These are phyloP conservation scores for Temnothorax nylanderi DNA, from an alignment of 1,140 invertebrate species.

Conservation along the genomic window DNA sequence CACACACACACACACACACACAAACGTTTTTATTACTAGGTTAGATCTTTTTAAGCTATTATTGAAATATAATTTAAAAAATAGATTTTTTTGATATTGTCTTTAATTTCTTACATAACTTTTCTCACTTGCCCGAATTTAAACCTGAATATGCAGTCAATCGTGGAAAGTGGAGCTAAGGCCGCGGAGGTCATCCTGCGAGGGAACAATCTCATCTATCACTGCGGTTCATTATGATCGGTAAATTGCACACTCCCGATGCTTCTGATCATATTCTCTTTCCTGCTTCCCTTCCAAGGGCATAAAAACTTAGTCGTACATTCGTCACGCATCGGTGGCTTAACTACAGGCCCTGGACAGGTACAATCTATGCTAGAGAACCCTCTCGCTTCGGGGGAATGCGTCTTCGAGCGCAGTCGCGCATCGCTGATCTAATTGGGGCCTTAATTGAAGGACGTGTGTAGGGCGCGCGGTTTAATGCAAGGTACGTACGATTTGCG, in stretches of 20 bases:
- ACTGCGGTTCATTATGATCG: conserved; percentile 16
- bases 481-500: conserved; percentile 5
- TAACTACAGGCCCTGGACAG: conserved; percentile 40
- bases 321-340: conserved; percentile 37
- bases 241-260: conserved; percentile 37
- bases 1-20: neutral
- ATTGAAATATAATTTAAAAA: neutral
- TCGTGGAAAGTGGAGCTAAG: neutral
- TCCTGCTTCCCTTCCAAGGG: neutral
- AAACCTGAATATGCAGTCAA: neutral
- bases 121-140: neutral
- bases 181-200: neutral
- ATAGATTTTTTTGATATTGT: neutral
- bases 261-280: conserved; percentile 15
- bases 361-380: conserved; percentile 2
- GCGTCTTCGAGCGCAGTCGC: conserved; percentile 25
- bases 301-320: conserved; percentile 50
- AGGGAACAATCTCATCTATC: conserved; percentile 44
- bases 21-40: neutral
- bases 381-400: neutral
- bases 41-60: neutral
- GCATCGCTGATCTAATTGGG: conserved; percentile 72
- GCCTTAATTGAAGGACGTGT: conserved; percentile 70
- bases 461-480: conserved; percentile 31
- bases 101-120: neutral